Evolutionary conservation across 2,888 invertebrate genomes (phyloP).

Genomic region (Bombylius discolor): DNA sequence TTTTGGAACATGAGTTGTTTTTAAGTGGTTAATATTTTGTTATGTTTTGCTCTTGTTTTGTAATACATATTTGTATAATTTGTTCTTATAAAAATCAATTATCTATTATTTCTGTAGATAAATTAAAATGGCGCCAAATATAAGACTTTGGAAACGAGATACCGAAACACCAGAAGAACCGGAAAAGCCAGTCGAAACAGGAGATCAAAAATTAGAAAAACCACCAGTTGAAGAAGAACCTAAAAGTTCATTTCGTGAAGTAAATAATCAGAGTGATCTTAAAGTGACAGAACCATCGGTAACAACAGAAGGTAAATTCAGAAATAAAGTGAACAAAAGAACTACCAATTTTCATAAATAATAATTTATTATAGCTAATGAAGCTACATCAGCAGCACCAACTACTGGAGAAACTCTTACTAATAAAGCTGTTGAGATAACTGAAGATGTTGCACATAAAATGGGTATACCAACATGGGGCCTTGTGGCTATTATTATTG

Average conservation of each 20-base stretch:
- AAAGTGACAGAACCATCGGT: conserved; percentile 2
- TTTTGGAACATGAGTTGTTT: no score
- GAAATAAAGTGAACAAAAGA: not conserved
- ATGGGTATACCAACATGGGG: conserved; percentile 76
- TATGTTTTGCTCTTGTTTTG: no score
- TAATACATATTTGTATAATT: no score
- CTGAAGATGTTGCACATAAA: conserved; percentile 51
- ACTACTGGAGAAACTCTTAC: conserved; percentile 24
- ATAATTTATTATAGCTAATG: not conserved
- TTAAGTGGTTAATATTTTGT: no score
- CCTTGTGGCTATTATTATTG: conserved; percentile 70
- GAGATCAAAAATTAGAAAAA: not conserved
- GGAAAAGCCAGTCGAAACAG: not conserved
- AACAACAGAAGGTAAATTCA: not conserved
- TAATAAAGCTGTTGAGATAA: conserved; percentile 43
- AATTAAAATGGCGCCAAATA: conserved; percentile 14
- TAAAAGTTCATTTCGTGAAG: not conserved
- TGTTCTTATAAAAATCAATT: no score
- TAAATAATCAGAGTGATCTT: not conserved
- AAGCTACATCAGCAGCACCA: conserved; percentile 5
- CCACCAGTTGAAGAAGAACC: not conserved
- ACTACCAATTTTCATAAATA: not conserved
- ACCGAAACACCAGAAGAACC: conserved; percentile 1
- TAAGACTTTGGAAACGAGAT: conserved; percentile 13
- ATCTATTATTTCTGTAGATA: no score